Conservation (phyloP, 2,113 vertebrate genomes). For the Zapornia atra region DNA sequence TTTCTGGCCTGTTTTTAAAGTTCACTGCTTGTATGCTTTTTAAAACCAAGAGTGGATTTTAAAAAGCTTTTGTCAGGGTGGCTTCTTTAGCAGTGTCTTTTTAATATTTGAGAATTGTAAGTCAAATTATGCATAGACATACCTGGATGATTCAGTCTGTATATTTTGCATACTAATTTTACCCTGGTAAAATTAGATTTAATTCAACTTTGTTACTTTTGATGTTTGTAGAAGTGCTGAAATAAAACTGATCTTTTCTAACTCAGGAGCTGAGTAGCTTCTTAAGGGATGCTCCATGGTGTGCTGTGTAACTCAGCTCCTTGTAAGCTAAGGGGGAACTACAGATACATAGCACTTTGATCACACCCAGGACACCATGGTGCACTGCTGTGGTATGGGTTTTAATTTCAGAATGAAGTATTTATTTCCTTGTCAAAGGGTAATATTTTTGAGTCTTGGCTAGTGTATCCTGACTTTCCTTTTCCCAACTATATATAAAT, state of each 20-base stretch:
- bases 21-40: background rate
- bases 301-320: background rate
- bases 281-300: background rate
- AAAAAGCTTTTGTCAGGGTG: background rate
- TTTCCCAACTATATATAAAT: background rate
- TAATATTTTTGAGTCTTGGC: background rate
- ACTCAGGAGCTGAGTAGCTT: background rate
- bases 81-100: background rate
- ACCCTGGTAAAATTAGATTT: background rate
- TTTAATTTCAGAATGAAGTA: background rate
- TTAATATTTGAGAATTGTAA: background rate
- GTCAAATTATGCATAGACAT: background rate
- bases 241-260: background rate
- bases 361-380: background rate
- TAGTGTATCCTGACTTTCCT: background rate
- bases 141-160: background rate
- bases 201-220: background rate
- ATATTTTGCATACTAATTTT: background rate
- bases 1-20: background rate
- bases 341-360: accelerated
- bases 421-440: background rate
- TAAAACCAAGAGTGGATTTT: background rate
- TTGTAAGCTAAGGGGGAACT: background rate
- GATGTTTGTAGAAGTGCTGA: background rate
- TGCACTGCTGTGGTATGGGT: too few species aligned